Conservation (phyloP, 1,140 invertebrate genomes). For the Caenorhabditis latens region DNA sequence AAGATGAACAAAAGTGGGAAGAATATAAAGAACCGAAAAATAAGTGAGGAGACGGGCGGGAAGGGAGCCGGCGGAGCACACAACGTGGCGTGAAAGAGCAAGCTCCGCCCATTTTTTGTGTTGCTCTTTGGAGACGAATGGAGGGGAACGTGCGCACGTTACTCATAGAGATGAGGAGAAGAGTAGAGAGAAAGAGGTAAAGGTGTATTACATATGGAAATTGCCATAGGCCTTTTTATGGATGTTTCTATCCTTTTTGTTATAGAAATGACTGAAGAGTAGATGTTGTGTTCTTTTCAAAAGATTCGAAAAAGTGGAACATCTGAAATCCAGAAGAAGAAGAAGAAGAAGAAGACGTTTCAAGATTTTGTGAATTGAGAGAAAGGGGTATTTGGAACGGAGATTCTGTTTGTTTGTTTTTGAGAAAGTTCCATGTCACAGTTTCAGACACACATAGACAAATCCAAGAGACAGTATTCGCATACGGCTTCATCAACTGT, state of each 20-base stretch:
- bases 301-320: too few relatives aligned
- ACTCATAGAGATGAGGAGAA: slow-evolving; percentile 11
- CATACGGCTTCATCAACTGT: too few relatives aligned
- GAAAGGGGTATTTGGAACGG: too few relatives aligned
- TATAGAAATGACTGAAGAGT: background rate
- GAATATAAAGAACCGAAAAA: slow-evolving; percentile 24
- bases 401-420: too few relatives aligned
- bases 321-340: too few relatives aligned
- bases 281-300: too few relatives aligned
- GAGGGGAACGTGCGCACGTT: slow-evolving; percentile 21
- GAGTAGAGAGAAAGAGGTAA: slow-evolving; percentile 10
- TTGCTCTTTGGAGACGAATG: slow-evolving; percentile 46
- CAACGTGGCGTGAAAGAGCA: slow-evolving; percentile 19
- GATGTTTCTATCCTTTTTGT: background rate
- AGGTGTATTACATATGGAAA: slow-evolving; percentile 6
- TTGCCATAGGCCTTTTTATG: background rate
- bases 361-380: too few relatives aligned
- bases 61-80: slow-evolving; percentile 29
- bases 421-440: too few relatives aligned
- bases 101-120: slow-evolving; percentile 40
- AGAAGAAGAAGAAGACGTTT: too few relatives aligned
- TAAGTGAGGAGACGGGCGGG: slow-evolving; percentile 6
- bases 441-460: too few relatives aligned
- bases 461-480: too few relatives aligned
- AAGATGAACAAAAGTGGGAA: background rate